Evolutionary conservation across 2,888 invertebrate genomes (phyloP), one percentile per base, ranked within the genome.

Genomic region (Globia sparganii): DNA sequence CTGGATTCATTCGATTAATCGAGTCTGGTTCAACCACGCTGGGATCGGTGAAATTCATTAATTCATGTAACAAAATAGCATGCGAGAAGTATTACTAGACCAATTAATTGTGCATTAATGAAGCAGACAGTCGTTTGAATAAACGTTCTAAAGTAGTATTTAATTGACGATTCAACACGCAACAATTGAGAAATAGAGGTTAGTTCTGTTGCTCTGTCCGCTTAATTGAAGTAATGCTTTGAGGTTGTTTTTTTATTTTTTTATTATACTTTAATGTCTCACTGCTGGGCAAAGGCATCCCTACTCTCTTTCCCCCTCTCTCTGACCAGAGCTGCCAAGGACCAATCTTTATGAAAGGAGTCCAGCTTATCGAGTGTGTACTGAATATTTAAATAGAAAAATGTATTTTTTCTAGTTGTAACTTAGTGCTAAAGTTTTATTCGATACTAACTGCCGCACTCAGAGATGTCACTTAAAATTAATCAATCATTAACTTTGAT

Each of bases 101-200:
- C 88, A 90, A 91, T 92, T 92, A 92, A 91, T 91, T 88, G 84
- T 88, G 80, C 90, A 91, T 92, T 93, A 92, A 92, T 92, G 88
- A 90, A 88, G 83, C 82, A 90, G 89, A 89, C 87, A 87, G 84
- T 87, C 89, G 84, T 88, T 89, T 84, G 86, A 89, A 88, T 87
- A 88, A 92, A 90, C 87, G 90, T 85, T 90, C 91, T 88, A 92
- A 94, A 95, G 94, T 94, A 91, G 92, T 91, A 94, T 95, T 95
- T 95, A 95, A 95, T 94, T 95, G 94, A 92, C 92, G 91, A 92
- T 91, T 91, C 93, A 92, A 88, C 93, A 93, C 91, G 92, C 92
- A 88, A 91, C 92, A 92, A 93, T 93, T 93, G 91, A 90, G 86
- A 93, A 77, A 94, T 92, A 89, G 92, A 91, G 93, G 91, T 91